These are phyloP conservation scores for Diorhabda sublineata DNA, from an alignment of 1,140 invertebrate species.

Conservation along the genomic window DNA sequence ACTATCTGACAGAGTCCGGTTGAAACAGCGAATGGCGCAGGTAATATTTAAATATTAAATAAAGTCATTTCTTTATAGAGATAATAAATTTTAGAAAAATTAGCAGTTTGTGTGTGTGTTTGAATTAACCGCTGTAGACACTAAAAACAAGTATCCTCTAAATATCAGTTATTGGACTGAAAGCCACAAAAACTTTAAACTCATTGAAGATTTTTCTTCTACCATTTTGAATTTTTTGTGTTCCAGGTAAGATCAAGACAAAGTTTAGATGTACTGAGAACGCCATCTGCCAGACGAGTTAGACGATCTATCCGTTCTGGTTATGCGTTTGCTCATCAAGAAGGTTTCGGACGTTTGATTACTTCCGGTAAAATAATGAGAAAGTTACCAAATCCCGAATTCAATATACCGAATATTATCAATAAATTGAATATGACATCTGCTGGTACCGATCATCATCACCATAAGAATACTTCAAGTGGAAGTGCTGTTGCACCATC, in stretches of 20 bases:
- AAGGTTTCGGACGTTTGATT: conserved; percentile 96
- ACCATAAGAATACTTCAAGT: background rate
- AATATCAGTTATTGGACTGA: too few species aligned
- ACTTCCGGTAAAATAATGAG: conserved; percentile 97
- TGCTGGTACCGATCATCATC: conserved; percentile 39
- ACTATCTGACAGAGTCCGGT: conserved; percentile 83
- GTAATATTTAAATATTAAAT: background rate
- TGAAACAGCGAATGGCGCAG: conserved; percentile 72
- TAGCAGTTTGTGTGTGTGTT: too few species aligned
- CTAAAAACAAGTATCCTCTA: too few species aligned
- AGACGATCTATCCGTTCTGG: conserved; percentile 90
- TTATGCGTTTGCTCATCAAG: conserved; percentile 96
- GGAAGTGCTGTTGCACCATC: conserved; percentile 1
- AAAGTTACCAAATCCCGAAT: conserved; percentile 66
- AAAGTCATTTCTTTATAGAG: too few species aligned
- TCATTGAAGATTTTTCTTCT: background rate
- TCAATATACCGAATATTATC: conserved; percentile 51
- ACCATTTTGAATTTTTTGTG: conserved; percentile 25
- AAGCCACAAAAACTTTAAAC: too few species aligned
- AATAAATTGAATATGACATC: conserved; percentile 45
- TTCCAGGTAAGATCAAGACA: conserved; percentile 55
- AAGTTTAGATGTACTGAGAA: conserved; percentile 73
- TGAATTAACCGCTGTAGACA: too few species aligned
- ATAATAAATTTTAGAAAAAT: too few species aligned
- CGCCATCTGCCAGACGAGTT: conserved; percentile 79